These are phyloP conservation scores for Euwallacea similis DNA, from an alignment of 1,140 invertebrate genomes.

Conservation along the genomic window DNA sequence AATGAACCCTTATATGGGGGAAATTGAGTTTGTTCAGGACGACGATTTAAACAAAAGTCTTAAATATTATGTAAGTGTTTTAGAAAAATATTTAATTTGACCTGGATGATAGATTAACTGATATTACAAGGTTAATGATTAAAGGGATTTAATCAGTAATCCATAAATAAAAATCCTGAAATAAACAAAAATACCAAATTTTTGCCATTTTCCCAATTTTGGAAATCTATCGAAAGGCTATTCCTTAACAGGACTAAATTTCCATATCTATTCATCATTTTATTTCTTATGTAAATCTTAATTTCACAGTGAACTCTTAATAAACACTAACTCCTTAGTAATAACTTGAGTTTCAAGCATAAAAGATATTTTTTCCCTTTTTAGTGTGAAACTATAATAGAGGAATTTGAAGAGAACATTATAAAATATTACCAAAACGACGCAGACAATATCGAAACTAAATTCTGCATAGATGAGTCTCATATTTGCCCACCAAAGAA, in stretches of 20 bases:
- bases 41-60: constrained; percentile 80
- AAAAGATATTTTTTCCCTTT: constrained; percentile 42
- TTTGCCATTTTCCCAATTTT: too few species aligned
- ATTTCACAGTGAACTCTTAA: neutral
- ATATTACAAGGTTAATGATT: too few species aligned
- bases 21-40: constrained; percentile 77
- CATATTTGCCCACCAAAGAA: constrained; percentile 28
- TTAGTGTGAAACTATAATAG: constrained; percentile 63
- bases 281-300: too few species aligned
- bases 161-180: too few species aligned
- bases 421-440: constrained; percentile 53
- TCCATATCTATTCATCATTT: too few species aligned
- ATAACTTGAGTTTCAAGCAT: neutral
- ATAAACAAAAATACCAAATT: too few species aligned
- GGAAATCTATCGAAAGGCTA: too few species aligned
- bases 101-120: neutral
- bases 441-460: constrained; percentile 35
- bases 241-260: too few species aligned
- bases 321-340: neutral
- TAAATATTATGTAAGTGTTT: constrained; percentile 71
- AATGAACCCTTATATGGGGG: constrained; percentile 73
- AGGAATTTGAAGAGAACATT: constrained; percentile 62
- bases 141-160: too few species aligned
- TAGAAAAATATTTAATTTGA: neutral
- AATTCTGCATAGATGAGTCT: constrained; percentile 35